These are phyloP conservation scores for Oreochromis niloticus DNA, from an alignment of 2,113 vertebrate species.

Conservation along the genomic window DNA sequence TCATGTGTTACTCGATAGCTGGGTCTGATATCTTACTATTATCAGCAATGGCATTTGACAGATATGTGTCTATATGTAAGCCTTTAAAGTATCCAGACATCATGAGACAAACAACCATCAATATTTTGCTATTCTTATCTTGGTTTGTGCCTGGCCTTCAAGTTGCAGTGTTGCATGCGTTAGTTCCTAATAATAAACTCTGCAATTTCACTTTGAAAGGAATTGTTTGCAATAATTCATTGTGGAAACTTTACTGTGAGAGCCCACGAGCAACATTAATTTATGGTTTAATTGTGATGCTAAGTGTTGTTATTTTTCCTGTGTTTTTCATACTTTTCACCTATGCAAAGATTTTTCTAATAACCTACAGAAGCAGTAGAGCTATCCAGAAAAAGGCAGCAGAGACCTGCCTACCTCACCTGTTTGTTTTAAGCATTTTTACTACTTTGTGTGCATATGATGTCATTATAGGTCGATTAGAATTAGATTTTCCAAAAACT, in stretches of 20 bases:
- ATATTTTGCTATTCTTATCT: not conserved
- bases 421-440: not conserved
- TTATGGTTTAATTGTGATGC: not conserved
- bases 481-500: not conserved
- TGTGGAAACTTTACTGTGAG: not conserved
- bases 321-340: not conserved
- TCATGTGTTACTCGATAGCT: not conserved
- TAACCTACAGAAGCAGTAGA: not conserved
- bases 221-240: not conserved
- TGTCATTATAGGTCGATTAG: not conserved
- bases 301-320: not conserved
- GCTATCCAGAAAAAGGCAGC: not conserved
- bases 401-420: not conserved
- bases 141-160: not conserved
- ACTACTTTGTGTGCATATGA: not conserved
- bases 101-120: not conserved
- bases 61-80: conserved; percentile 23
- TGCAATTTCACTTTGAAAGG: not conserved
- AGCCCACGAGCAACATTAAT: not conserved
- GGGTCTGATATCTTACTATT: not conserved
- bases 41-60: conserved; percentile 16
- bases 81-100: not conserved
- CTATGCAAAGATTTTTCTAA: not conserved
- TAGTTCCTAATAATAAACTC: not conserved
- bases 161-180: not conserved